Evolutionary conservation across 2,888 invertebrate genomes (phyloP), one percentile per base, ranked within the genome.

Genomic region (Tricholauxania praeusta): DNA sequence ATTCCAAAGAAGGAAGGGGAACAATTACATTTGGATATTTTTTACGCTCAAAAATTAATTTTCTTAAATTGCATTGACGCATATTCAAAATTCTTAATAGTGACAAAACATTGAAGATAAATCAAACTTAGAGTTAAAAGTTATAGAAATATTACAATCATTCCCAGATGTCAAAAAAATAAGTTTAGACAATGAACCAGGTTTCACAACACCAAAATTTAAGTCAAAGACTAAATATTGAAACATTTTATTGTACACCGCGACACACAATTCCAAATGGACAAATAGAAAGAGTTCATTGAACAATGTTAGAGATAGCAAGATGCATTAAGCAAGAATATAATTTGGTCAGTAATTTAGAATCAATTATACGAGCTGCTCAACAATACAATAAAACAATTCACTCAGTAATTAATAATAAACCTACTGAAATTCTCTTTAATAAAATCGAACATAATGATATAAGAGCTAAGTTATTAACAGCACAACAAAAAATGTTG

Each of bases 1-100:
- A n/a, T n/a, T n/a, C n/a, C n/a, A n/a, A n/a, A n/a, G n/a, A 69
- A 63, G 52, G 74, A 75, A 53, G 73, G 74, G 49, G 74, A 78
- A 55, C 59, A 71, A 8, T 28, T 75, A 7, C 51, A 75, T 52
- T 15, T 75, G 14, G 76, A 76, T 12, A 72, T 76, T 28, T 77
- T 55, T 73, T 22, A 39, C 22, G 76, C 71, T 10, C 52, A 72
- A 67, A 70, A 66, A 62, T 15, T 71, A 53, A 75, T 72, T 71
- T 75, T 72, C 55, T 14, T 73, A 22, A 69, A 66, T 1, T 69
- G 65, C 19, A 70, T 75, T 28, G 67, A 72, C 48, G 70, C 72
- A 22, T 74, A 77, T 72, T 74, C 71, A 12, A 77, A 73, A 65
- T 77, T 73, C 64, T 59, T 75, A 8, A 39, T 72, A 57, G 69